These are phyloP conservation scores for Littorina saxatilis DNA, from an alignment of 1,140 invertebrate species.

Conservation along the genomic window DNA sequence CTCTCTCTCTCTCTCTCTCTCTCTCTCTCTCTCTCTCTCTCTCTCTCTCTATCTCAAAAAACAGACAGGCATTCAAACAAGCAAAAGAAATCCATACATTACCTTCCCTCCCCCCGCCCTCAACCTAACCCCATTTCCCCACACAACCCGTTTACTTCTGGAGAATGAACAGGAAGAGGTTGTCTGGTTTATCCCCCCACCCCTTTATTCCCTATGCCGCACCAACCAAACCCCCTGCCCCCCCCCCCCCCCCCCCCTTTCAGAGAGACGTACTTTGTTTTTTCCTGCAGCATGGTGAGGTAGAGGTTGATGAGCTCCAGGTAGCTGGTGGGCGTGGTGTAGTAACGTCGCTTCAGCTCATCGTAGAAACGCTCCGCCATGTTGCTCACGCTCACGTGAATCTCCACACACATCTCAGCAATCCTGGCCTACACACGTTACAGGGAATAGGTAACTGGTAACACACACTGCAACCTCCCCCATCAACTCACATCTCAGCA, in stretches of 20 bases:
- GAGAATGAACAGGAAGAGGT: no score
- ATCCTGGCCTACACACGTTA: conserved; percentile 19
- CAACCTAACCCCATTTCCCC: no score
- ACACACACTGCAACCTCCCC: no score
- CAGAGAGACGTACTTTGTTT: conserved; percentile 71
- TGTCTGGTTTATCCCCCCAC: no score
- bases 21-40: no score
- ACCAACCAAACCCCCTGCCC: neutral
- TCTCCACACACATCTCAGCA: conserved; percentile 81
- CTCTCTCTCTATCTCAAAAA: no score
- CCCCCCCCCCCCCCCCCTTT: no score
- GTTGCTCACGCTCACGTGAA: conserved; percentile 83
- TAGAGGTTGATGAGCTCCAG: conserved; percentile 91
- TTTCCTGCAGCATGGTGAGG: conserved; percentile 82
- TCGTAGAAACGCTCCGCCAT: conserved; percentile 85
- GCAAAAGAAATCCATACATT: no score
- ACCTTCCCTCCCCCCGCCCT: no score
- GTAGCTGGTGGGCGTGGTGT: conserved; percentile 93
- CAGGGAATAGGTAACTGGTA: neutral
- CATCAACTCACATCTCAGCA: neutral
- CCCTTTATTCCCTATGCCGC: neutral
- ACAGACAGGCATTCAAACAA: no score
- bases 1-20: no score
- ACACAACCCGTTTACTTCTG: no score
- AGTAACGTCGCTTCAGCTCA: conserved; percentile 90